Base-by-base conservation (phyloP, 2,888 invertebrate genomes). In the Dryobota labecula region DNA sequence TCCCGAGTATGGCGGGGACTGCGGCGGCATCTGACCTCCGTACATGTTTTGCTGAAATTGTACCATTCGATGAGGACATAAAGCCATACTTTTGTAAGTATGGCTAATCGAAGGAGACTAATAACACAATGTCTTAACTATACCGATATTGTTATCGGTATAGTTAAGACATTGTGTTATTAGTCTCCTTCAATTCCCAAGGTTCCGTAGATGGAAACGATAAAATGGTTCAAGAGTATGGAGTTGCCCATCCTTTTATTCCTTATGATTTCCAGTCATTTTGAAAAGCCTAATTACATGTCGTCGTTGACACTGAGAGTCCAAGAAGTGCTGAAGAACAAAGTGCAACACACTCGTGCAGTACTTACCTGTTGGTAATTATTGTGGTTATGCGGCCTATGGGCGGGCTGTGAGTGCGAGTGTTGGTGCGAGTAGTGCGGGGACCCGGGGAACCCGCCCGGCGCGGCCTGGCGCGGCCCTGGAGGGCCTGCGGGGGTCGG, bases 1-100 rank as follows among this genome's bases (percentile, higher is more conserved):
- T 0, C 95, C 96, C 18, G 95, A 91, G 88, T 96, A 96, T 0
- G 96, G 96, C 62, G 96, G 96, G 0, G 96, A 95, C 84, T 95
- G 95, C 2, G 95, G 90, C 45, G 91, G 89, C 91, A 92, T 90
- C 76, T 92, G 93, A 24, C 92, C 92, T 2, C 93, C 92, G 86
- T 96, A 96, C 95, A 95, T 94, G 80, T 93, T 95, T 84, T 94
- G 92, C 90, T 92, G 84, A 13, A 67, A 70, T 54, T 30, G 30
- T 20, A 62, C 5, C 24, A 41, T n/a, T 38, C 7, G 5, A 30
- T 62, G 9, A 77, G 56, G 11, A 45, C 6, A 18, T 36, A 36
- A 13, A 43, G 5, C 0, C 1, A 6, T n/a, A 41, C 5, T n/a
- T 20, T 15, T 30, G 15, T 20, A 11, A 60, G 13, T 27, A 41